Base-by-base conservation (phyloP, 2,113 vertebrate species). In the Zosterops pallidus region DNA sequence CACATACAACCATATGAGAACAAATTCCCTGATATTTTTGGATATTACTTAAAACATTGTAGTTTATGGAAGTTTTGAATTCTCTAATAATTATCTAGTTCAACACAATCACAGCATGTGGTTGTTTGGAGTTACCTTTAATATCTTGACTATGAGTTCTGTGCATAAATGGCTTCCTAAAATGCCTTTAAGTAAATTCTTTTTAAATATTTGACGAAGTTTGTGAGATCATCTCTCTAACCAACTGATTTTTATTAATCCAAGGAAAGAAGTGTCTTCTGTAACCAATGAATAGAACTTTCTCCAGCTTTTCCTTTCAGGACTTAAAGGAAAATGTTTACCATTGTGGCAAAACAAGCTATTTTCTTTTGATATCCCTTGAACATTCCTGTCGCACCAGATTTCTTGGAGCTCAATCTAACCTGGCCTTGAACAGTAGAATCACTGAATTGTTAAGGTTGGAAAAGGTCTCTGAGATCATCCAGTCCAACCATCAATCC, bases 81-180 rank as follows among this genome's bases (percentile, higher is more conserved):
- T 47, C 39, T 64, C 33, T 55, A 59, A 33, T 71, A 76, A 69
- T 65, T 64, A 35, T 21, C n/a, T 47, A 52, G 9, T 57, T 67
- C 26, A 89, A 46, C 41, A 72, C 33, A 74, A 47, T 52, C 60
- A 29, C 39, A 63, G 39, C 2, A 5, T 42, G 8, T 6, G 8
- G 28, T 74, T 55, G 11, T 46, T 68, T 60, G 21, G 37, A 49
- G 31, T 18, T 65, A n/a, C 16, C 29, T 87, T 72, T 39, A 59
- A 8, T 24, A 17, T 16, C 26, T 22, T 72, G 11, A 25, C 35
- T 28, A 6, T 19, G 19, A 77, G 21, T 80, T 91, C 19, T 35
- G 17, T 76, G 49, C 59, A 37, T 86, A 87, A 86, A 35, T 64
- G 39, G 11, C 44, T 91, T 82, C 55, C 44, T 92, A 82, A 81